A percentile compares a stretch with the other conserved stretches of the same genome.
Evolutionary conservation across 2,888 invertebrate genomes (phyloP).

Genomic region (Axea sp.): DNA sequence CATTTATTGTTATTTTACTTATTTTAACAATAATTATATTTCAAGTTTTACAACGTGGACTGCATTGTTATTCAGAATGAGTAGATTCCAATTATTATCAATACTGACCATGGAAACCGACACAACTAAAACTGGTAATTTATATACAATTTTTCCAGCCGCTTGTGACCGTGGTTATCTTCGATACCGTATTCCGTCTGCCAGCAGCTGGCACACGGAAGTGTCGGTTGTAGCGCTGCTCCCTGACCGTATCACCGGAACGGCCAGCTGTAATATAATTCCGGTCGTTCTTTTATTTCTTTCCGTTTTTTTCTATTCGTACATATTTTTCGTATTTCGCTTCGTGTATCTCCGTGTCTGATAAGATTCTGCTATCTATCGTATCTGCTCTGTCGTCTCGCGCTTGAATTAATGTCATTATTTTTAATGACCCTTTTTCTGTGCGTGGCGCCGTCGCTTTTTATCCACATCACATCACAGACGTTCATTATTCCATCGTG

Average conservation of each 20-base stretch:
- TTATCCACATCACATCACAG: conserved; percentile 25
- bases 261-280: conserved; percentile 54
- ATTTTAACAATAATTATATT: too few relatives aligned
- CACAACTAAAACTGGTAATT: too few relatives aligned
- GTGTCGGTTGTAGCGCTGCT: conserved; percentile 49
- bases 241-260: conserved; percentile 52
- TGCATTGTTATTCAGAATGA: too few relatives aligned
- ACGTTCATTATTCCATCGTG: conserved; percentile 13
- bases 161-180: conserved; percentile 13
- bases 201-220: conserved; percentile 62
- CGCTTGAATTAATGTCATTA: conserved; percentile 43
- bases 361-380: conserved; percentile 42
- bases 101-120: too few relatives aligned
- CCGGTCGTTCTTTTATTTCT: conserved; percentile 18
- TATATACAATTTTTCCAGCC: background rate
- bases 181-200: conserved; percentile 40
- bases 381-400: conserved; percentile 28
- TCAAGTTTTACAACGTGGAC: too few relatives aligned
- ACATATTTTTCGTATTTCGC: conserved; percentile 1
- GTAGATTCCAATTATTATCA: too few relatives aligned
- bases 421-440: conserved; percentile 47
- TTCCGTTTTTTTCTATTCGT: background rate
- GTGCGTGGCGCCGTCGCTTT: conserved; percentile 23
- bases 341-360: background rate
- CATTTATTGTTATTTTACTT: too few relatives aligned